Evolutionary conservation across 2,888 invertebrate species (phyloP), one percentile per base, ranked within the genome.

Genomic region (Drosophila kambysellisi): DNA sequence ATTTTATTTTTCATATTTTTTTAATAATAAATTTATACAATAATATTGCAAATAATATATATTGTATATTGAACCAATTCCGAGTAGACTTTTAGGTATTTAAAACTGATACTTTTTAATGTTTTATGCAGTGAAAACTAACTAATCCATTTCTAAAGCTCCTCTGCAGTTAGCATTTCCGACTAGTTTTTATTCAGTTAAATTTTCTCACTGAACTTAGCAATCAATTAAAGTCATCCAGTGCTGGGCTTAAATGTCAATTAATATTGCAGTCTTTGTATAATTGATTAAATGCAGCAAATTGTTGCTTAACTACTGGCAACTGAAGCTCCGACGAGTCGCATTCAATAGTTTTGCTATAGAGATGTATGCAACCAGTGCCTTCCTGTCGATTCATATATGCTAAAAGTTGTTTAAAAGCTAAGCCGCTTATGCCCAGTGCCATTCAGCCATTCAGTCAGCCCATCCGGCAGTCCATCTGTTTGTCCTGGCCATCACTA

Each of bases 371-470:
- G 54, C 57, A 50, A 60, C 60, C 60, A 54, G 39, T 76, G 68
- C 20, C 66, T 58, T 57, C 50, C 76, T 58, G 60, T 41, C 76
- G 61, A 61, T 25, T 37, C 54, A 39, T n/a, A 39, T 59, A 65
- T 76, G 80, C 51, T 75, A 48, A 76, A 81, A 81, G 81, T 87
- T 87, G 63, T 62, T 76, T 73, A 85, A 89, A 83, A 79, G 79
- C 89, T 84, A 84, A 89, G 88, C 83, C 65, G 88, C 89, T 84
- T 84, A 84, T 75, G 71, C 56, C 57, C 63, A 43, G 25, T 30
- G 43, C 68, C 70, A 60, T 65, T 48, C 52, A 41, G 59, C 35
- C 70, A 64, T 48, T 48, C 56, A 62, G 59, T 61, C 56, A 70
- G 50, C 48, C 53, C 20, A 56, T n/a, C 57, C 59, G 72, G 48